A percentile compares a stretch with the other conserved stretches of the same genome.
These are phyloP conservation scores for Patella vulgata DNA, from an alignment of 1,140 invertebrate genomes.

Conservation along the genomic window DNA sequence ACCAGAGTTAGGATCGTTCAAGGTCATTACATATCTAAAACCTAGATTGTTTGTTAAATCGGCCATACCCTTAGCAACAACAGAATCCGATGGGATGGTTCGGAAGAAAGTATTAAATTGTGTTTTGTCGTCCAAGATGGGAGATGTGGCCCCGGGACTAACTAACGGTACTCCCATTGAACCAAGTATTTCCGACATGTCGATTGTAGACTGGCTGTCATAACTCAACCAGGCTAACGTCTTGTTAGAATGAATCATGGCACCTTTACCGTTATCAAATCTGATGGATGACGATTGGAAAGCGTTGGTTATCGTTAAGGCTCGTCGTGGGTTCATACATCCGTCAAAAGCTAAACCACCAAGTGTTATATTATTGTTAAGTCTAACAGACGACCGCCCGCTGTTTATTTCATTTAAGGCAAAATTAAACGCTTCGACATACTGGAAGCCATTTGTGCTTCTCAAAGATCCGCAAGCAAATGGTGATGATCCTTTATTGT, in stretches of 20 bases:
- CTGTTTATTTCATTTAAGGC: conserved; percentile 56
- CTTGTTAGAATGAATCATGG: conserved; percentile 19
- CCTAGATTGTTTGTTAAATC: conserved; percentile 40
- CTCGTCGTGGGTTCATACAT: conserved; percentile 44
- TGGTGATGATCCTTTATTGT: conserved; percentile 42
- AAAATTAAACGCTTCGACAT: conserved; percentile 58
- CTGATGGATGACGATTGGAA: conserved; percentile 3
- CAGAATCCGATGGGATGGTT: conserved; percentile 82
- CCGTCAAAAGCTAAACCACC: conserved; percentile 68
- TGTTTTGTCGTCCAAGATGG: conserved; percentile 78
- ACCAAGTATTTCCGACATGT: conserved; percentile 39
- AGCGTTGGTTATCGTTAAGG: conserved; percentile 35
- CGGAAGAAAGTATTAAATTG: conserved; percentile 81
- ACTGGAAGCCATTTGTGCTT: conserved; percentile 50
- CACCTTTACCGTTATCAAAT: conserved; percentile 10
- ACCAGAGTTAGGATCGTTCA: conserved; percentile 52
- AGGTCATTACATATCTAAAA: conserved; percentile 51
- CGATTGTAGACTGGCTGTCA: conserved; percentile 51
- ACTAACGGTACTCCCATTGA: conserved; percentile 41
- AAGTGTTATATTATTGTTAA: conserved; percentile 72
- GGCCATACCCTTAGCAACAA: conserved; percentile 79
- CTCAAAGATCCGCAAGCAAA: conserved; percentile 49
- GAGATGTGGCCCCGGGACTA: conserved; percentile 71
- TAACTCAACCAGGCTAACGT: conserved; percentile 52
- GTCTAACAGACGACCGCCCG: conserved; percentile 36